These are phyloP conservation scores for Rhynchonycteris naso DNA, from an alignment of 2,797 vertebrate genomes.

Conservation along the genomic window DNA sequence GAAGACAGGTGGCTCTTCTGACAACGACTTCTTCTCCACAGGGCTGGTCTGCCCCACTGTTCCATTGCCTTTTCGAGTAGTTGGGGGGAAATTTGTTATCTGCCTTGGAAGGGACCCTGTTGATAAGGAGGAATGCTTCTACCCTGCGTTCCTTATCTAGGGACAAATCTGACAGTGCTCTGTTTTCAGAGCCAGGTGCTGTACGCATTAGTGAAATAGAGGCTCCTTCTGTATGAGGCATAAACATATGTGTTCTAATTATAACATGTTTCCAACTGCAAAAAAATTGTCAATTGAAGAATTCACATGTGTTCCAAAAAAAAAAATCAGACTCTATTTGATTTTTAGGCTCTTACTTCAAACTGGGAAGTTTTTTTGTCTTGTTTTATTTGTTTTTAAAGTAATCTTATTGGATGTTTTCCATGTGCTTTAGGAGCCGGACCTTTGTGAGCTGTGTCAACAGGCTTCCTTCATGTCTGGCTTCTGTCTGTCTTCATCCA, in stretches of 20 bases:
- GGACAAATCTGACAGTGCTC: background rate
- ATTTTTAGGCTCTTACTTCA: background rate
- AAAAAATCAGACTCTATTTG: background rate
- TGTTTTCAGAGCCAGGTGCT: background rate
- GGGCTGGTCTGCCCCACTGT: fast-evolving
- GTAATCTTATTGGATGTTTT: background rate
- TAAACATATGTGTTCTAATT: background rate
- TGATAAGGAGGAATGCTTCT: too few relatives aligned
- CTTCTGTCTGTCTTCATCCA: background rate
- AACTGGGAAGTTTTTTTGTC: background rate
- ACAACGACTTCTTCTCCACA: too few relatives aligned
- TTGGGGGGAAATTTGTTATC: fast-evolving
- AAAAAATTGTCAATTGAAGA: background rate
- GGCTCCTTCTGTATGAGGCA: too few relatives aligned
- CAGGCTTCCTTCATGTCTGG: background rate
- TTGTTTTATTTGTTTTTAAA: background rate
- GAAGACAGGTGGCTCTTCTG: background rate
- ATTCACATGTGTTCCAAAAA: background rate
- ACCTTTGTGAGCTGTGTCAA: too few relatives aligned
- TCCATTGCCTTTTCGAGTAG: too few relatives aligned
- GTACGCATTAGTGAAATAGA: background rate
- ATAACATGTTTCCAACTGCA: background rate
- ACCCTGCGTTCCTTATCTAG: background rate
- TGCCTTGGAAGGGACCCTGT: fast-evolving
- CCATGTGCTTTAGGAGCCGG: background rate